Percentiles rank a stretch among this genome's conserved stretches.
Evolutionary conservation across 53 echinoderm and acorn worm genomes (phyloP).

Genomic region (Apostichopus leukothele): DNA sequence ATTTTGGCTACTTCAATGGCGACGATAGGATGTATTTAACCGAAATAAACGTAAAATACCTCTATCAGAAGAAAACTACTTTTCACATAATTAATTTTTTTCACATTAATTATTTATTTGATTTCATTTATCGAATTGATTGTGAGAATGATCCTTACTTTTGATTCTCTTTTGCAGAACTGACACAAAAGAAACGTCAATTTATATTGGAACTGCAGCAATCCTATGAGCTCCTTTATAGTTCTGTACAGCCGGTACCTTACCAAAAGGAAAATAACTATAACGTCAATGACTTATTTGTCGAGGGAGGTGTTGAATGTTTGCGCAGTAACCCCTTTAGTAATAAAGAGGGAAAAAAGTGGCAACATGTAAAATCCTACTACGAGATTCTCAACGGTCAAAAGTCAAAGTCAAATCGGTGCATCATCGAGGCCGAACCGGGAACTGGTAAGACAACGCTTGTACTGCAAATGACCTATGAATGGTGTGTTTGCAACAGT

Average conservation of each 20-base stretch:
- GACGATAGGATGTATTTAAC: too few relatives aligned
- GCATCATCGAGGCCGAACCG: slow-evolving; percentile 1
- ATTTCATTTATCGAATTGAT: too few relatives aligned
- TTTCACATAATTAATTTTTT: too few relatives aligned
- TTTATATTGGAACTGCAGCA: neutral
- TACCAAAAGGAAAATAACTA: neutral
- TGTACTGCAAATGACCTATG: neutral
- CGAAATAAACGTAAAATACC: too few relatives aligned
- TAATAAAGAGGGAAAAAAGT: neutral
- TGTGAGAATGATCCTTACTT: too few relatives aligned
- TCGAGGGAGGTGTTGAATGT: neutral
- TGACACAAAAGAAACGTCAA: neutral
- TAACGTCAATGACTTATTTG: neutral
- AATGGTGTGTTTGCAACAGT: neutral
- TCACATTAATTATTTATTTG: too few relatives aligned
- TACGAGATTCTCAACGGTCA: neutral
- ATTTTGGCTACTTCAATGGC: too few relatives aligned
- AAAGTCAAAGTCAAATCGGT: neutral
- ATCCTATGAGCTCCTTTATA: neutral
- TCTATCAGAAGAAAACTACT: too few relatives aligned
- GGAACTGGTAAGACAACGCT: slow-evolving; percentile 12
- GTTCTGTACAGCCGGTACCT: slow-evolving; percentile 1
- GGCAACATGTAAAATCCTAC: neutral
- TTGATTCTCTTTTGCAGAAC: neutral
- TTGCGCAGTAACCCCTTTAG: neutral